Percentiles rank a stretch among this genome's conserved stretches.
Evolutionary conservation across 2,113 vertebrate genomes (phyloP).

Genomic region (Furnarius figulus): DNA sequence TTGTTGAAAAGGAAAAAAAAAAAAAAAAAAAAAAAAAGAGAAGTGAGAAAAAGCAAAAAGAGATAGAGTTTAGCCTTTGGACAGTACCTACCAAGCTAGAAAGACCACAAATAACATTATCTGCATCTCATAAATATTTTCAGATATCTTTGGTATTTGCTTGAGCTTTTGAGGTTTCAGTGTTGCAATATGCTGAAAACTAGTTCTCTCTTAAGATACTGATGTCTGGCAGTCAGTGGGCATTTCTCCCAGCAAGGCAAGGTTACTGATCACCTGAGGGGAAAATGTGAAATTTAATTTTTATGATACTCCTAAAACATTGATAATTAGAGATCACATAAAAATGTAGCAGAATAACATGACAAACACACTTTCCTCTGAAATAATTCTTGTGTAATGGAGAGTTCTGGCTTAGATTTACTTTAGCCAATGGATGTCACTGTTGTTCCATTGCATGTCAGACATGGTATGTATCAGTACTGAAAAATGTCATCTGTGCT

Average conservation of each 20-base stretch:
- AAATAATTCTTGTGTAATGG: not conserved
- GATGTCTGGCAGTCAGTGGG: not conserved
- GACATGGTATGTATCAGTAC: not conserved
- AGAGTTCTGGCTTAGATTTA: not conserved
- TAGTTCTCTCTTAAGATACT: not conserved
- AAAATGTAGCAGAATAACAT: not conserved
- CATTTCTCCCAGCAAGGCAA: not conserved
- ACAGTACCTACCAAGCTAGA: not conserved
- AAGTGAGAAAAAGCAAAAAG: not conserved
- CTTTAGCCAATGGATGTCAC: slow-evolving; percentile 65
- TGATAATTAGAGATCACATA: not conserved
- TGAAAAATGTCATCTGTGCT: not conserved
- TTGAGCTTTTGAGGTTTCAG: not conserved
- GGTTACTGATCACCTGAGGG: not conserved
- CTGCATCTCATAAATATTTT: not conserved
- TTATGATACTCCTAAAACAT: not conserved
- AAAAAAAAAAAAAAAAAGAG: no score
- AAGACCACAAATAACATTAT: not conserved
- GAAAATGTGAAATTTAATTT: not conserved
- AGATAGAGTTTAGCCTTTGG: not conserved
- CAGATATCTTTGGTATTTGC: not conserved
- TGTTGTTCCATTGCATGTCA: slow-evolving; percentile 48
- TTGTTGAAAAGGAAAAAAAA: not conserved
- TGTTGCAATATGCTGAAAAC: not conserved
- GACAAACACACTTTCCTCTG: not conserved